Evolutionary conservation across 1,140 invertebrate species (phyloP).

Genomic region (Drosophila sechellia): DNA sequence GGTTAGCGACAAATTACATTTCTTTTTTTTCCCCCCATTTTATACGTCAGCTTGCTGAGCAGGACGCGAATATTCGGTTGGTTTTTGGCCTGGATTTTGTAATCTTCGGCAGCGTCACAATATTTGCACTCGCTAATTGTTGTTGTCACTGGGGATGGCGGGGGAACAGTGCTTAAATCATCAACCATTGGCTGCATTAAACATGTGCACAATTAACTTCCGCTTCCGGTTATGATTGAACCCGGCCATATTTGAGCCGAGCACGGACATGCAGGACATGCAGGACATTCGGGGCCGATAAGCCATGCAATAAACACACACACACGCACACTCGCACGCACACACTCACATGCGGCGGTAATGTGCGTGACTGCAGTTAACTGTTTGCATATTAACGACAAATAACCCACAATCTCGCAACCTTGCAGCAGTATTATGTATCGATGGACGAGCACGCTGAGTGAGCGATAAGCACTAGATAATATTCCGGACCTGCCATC

Average conservation of each 20-base stretch:
- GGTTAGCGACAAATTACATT: slow-evolving; percentile 82
- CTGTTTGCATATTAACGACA: slow-evolving; percentile 82
- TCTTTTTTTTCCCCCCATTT: slow-evolving; percentile 9
- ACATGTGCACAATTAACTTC: slow-evolving; percentile 76
- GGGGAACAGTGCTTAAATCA: slow-evolving; percentile 22
- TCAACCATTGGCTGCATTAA: slow-evolving; percentile 42
- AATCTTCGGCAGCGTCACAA: slow-evolving; percentile 7
- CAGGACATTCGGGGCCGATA: neutral
- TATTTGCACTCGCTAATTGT: slow-evolving; percentile 52
- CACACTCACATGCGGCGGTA: neutral
- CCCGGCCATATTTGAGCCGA: slow-evolving; percentile 22
- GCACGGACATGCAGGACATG: slow-evolving; percentile 13
- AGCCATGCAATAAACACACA: slow-evolving; percentile 10
- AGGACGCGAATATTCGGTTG: slow-evolving; percentile 23
- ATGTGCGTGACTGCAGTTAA: slow-evolving; percentile 49
- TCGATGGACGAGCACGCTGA: slow-evolving; percentile 37
- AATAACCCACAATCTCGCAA: slow-evolving; percentile 64
- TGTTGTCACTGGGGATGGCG: slow-evolving; percentile 28
- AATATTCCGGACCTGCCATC: slow-evolving; percentile 52
- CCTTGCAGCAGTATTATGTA: slow-evolving; percentile 44
- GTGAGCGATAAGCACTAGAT: slow-evolving; percentile 73
- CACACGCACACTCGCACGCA: slow-evolving; percentile 1
- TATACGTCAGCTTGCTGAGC: neutral
- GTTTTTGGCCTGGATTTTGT: slow-evolving; percentile 19
- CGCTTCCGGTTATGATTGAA: slow-evolving; percentile 79